Evolutionary conservation across 1,140 invertebrate genomes (phyloP).

Genomic region (Tetranychus urticae): DNA sequence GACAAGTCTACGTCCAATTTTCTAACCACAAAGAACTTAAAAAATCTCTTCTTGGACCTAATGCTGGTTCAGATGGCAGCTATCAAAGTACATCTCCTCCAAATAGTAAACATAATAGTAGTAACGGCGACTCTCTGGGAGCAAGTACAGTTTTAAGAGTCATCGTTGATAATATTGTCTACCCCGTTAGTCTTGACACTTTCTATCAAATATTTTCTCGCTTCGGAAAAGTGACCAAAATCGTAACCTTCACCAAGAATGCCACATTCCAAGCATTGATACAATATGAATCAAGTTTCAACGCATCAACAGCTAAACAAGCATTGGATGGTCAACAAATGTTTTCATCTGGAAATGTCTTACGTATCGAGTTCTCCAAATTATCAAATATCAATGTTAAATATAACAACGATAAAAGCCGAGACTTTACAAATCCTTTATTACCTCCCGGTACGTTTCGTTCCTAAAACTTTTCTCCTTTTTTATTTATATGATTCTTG

Average conservation of each 20-base stretch:
- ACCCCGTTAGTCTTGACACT: slow-evolving; percentile 89
- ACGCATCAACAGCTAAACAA: slow-evolving; percentile 22
- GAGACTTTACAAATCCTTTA: slow-evolving; percentile 93
- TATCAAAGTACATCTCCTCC: neutral
- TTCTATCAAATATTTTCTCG: slow-evolving; percentile 84
- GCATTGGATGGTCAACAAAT: slow-evolving; percentile 93
- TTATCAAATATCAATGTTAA: slow-evolving; percentile 91
- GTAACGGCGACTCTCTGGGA: slow-evolving; percentile 35
- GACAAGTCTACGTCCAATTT: neutral
- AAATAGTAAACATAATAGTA: neutral
- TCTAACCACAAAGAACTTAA: slow-evolving; percentile 1
- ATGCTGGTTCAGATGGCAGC: neutral
- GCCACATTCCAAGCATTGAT: slow-evolving; percentile 97
- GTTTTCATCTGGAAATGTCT: slow-evolving; percentile 77
- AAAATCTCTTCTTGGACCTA: neutral
- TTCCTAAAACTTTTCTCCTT: neutral
- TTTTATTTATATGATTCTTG: neutral
- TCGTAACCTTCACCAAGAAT: slow-evolving; percentile 98
- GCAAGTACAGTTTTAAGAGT: slow-evolving; percentile 66
- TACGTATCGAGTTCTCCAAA: slow-evolving; percentile 97
- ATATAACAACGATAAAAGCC: slow-evolving; percentile 98
- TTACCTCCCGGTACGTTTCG: slow-evolving; percentile 64
- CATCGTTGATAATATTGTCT: slow-evolving; percentile 93
- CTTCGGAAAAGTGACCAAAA: slow-evolving; percentile 91
- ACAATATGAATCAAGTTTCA: slow-evolving; percentile 94